phyloP scores from a whole-genome alignment of 2,797 vertebrate species.

The Decapterus maruadsi region DNA sequence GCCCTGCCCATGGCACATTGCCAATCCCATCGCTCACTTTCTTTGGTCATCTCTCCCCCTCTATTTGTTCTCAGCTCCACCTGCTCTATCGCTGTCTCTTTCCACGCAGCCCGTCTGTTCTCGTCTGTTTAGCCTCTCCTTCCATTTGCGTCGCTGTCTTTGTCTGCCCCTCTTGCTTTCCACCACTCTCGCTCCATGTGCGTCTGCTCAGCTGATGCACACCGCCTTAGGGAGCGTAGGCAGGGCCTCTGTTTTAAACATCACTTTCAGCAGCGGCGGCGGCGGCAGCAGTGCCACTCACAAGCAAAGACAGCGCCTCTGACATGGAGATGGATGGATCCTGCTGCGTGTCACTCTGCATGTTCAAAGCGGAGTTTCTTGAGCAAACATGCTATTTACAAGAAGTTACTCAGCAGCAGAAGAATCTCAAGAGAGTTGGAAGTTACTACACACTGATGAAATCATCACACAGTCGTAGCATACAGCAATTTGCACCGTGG shows the following conservation, averaged over 20 bases:
- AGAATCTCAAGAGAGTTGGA: constrained; percentile 26
- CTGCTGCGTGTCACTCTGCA: constrained; percentile 26
- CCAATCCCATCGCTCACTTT: constrained; percentile 31
- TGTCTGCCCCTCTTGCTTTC: constrained; percentile 23
- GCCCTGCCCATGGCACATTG: constrained; percentile 36
- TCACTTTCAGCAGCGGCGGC: constrained; percentile 38
- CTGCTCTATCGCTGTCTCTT: constrained; percentile 7
- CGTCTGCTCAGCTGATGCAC: constrained; percentile 28
- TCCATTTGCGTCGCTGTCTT: constrained; percentile 43
- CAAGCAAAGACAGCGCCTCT: constrained; percentile 28
- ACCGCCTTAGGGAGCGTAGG: constrained; percentile 25
- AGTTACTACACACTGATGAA: constrained; percentile 22
- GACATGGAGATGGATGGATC: constrained; percentile 32
- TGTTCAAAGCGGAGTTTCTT: constrained; percentile 37
- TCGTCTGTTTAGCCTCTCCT: constrained; percentile 34
- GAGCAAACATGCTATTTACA: constrained; percentile 40
- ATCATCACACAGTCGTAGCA: constrained; percentile 31
- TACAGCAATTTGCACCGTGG: neutral
- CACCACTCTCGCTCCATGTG: constrained; percentile 8
- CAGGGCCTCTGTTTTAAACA: constrained; percentile 38
- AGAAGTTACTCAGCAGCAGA: constrained; percentile 16
- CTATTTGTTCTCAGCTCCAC: constrained; percentile 24
- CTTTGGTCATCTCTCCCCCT: constrained; percentile 12
- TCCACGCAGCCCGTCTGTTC: constrained; percentile 21
- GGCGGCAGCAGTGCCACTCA: constrained; percentile 14